Conservation (phyloP, 2,113 vertebrate genomes). For the Pica pica region DNA sequence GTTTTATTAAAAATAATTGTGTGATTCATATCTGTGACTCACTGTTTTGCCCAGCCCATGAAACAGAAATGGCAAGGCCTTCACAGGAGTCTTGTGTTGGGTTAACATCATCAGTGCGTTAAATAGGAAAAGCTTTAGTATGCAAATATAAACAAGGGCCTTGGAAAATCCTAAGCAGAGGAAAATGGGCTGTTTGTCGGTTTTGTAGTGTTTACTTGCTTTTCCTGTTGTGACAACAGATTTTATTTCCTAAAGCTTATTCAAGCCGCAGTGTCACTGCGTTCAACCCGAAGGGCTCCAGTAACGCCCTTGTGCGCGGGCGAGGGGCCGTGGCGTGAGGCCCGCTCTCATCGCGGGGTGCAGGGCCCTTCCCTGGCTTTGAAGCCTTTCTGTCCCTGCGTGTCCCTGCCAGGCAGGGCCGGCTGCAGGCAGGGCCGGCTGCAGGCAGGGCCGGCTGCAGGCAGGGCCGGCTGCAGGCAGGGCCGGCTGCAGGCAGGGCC, state of each 20-base stretch:
- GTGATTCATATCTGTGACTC: not conserved
- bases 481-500: too few species aligned
- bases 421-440: not conserved
- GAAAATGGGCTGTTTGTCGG: not conserved
- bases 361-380: accelerated
- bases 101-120: not conserved
- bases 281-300: too few species aligned
- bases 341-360: accelerated
- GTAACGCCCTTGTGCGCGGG: accelerated
- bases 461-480: too few species aligned
- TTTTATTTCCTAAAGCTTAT: not conserved
- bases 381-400: accelerated
- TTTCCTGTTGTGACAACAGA: not conserved
- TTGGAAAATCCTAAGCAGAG: not conserved
- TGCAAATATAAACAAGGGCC: not conserved
- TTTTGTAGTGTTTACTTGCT: not conserved
- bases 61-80: not conserved
- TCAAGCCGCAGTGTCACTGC: not conserved
- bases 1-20: not conserved
- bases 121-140: not conserved
- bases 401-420: accelerated
- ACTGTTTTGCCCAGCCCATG: not conserved
- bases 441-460: not conserved
- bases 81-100: not conserved
- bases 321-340: not conserved